Percentiles rank a stretch among this genome's conserved stretches.
phyloP scores from a whole-genome alignment of 2,113 vertebrate genomes.

The Cervus canadensis region DNA sequence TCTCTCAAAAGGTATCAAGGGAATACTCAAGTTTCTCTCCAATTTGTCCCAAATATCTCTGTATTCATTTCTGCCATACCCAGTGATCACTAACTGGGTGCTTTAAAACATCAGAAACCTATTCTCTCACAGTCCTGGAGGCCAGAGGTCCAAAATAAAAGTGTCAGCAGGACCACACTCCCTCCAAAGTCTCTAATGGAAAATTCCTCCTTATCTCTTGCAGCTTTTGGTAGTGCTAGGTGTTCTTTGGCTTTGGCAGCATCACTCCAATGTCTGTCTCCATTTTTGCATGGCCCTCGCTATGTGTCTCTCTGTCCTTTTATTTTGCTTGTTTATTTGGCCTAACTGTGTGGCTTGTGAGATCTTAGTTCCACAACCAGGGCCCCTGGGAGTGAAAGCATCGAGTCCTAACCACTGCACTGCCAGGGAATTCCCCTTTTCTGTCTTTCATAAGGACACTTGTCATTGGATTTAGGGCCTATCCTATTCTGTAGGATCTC shows the following conservation, averaged over 20 bases:
- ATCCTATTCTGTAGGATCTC: background rate
- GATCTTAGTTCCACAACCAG: background rate
- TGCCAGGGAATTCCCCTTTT: background rate
- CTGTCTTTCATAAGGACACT: background rate
- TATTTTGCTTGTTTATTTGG: background rate
- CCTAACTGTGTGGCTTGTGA: background rate
- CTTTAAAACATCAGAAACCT: background rate
- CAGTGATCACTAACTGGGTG: background rate
- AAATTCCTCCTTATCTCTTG: background rate
- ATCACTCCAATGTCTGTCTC: background rate
- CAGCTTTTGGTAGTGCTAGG: background rate
- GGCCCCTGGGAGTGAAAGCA: background rate
- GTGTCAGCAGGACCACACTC: background rate
- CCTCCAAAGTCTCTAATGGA: too few species aligned
- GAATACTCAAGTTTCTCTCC: background rate
- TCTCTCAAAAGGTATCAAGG: background rate
- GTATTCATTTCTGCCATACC: background rate
- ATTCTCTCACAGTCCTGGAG: background rate
- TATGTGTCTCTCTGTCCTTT: background rate
- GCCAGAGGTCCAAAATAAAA: background rate
- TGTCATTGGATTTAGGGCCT: background rate
- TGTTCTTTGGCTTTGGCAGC: background rate
- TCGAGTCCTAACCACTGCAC: background rate
- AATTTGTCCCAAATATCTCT: background rate
- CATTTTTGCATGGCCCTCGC: rapidly evolving